Conservation (phyloP, 2,797 vertebrate genomes). For the Tamandua tetradactyla region DNA sequence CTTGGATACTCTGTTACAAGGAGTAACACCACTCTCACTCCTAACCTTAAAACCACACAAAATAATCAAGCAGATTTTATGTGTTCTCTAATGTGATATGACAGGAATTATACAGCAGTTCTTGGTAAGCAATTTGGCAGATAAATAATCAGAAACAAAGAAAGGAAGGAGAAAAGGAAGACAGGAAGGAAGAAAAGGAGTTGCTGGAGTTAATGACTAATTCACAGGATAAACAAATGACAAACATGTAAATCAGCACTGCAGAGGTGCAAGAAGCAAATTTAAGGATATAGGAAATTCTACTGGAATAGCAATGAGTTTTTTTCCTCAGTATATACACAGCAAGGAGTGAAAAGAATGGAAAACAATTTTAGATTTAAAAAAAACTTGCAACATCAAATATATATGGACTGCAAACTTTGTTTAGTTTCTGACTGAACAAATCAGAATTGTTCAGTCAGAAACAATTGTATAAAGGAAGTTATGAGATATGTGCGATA, state of each 20-base stretch:
- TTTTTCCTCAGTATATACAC: neutral
- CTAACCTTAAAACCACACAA: neutral
- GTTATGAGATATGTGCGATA: neutral
- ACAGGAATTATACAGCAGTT: neutral
- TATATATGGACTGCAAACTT: neutral
- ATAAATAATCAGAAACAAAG: neutral
- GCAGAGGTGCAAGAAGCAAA: neutral
- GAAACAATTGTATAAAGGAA: neutral
- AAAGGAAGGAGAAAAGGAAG: accelerated
- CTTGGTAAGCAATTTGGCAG: neutral
- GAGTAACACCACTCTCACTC: neutral
- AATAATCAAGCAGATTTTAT: neutral
- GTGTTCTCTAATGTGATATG: neutral
- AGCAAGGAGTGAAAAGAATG: neutral
- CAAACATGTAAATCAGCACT: neutral
- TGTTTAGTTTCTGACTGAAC: neutral
- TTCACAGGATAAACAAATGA: neutral
- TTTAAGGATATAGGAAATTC: neutral
- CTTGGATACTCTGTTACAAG: neutral
- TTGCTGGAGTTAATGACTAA: neutral
- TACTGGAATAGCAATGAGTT: neutral
- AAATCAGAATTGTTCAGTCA: too few species aligned
- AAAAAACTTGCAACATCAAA: neutral
- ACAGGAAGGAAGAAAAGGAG: accelerated
- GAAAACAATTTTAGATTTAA: neutral